Percentiles rank a stretch among this genome's conserved stretches.
These are phyloP conservation scores for Melieria crassipennis DNA, from an alignment of 2,888 invertebrate species.

Conservation along the genomic window DNA sequence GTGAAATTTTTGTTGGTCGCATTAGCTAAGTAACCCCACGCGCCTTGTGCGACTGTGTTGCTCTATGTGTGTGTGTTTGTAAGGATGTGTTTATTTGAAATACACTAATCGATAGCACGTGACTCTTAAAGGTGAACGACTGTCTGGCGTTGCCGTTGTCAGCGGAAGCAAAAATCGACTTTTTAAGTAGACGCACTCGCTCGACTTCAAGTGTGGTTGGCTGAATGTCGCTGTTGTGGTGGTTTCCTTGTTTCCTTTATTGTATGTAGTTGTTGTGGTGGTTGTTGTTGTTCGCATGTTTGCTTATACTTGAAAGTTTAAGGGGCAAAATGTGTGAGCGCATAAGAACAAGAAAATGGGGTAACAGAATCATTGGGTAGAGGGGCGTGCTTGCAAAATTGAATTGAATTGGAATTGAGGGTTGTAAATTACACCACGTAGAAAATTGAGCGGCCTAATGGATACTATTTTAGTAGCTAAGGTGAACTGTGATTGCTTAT, in stretches of 20 bases:
- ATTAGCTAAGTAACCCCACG: too few species aligned
- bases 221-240: not conserved
- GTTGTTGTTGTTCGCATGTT: not conserved
- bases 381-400: too few species aligned
- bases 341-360: too few species aligned
- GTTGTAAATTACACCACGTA: too few species aligned
- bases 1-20: too few species aligned
- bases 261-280: not conserved
- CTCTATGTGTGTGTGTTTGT: not conserved
- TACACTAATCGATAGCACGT: slow-evolving; percentile 59
- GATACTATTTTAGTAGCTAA: too few species aligned
- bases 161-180: slow-evolving; percentile 52
- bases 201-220: not conserved
- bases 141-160: slow-evolving; percentile 26
- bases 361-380: too few species aligned
- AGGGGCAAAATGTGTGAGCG: too few species aligned
- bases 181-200: slow-evolving; percentile 48
- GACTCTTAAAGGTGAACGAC: slow-evolving; percentile 61
- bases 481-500: too few species aligned
- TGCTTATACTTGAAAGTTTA: not conserved
- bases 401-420: too few species aligned
- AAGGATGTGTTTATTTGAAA: not conserved
- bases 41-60: slow-evolving; percentile 11
- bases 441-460: too few species aligned
- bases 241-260: not conserved